Evolutionary conservation across 2,113 vertebrate genomes (phyloP), one percentile per base, ranked within the genome.

Genomic region (Ochotona curzoniae): DNA sequence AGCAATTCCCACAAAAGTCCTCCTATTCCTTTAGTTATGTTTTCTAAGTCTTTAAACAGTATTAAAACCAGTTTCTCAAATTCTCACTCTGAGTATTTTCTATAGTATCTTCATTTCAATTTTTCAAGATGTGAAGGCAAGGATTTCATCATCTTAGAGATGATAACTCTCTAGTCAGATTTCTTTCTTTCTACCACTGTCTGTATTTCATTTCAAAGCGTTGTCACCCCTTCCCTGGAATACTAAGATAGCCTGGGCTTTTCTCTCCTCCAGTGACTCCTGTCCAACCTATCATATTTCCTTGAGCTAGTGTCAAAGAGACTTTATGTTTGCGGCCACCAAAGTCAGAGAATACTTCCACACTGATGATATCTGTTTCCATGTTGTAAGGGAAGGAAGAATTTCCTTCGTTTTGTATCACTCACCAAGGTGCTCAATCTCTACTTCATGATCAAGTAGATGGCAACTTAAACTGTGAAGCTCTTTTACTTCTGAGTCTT

Each of bases 1-100:
- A 57, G 54, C 54, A 57, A n/a, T 44, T 64, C 47, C 38, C 63
- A 84, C 47, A 81, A 0, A 87, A 1, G 18, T 44, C 26, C 3
- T 92, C 26, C 14, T 71, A 1, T 3, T 32, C 21, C 26, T 71
- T 74, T 9, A 61, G 5, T 23, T 93, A 28, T 32, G 6, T 25
- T 83, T 91, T 82, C 47, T 93, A 88, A 47, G 15, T 74, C 60
- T 71, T 61, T 66, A 69, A 93, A 18, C 32, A 91, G 60, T 20
- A 69, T 7, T 82, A 47, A 82, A 88, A 82, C 28, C 17, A n/a
- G 4, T 49, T 87, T 90, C 26, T 14, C 51, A 80, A 90, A 81
- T 63, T 90, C 35, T 80, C 67, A 90, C 11, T 38, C 49, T 63
- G 3, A 1, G 49, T 74, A n/a, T 49, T 60, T 76, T n/a, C 90